phyloP scores from a whole-genome alignment of 2,113 vertebrate species.

The Neogobius melanostomus region DNA sequence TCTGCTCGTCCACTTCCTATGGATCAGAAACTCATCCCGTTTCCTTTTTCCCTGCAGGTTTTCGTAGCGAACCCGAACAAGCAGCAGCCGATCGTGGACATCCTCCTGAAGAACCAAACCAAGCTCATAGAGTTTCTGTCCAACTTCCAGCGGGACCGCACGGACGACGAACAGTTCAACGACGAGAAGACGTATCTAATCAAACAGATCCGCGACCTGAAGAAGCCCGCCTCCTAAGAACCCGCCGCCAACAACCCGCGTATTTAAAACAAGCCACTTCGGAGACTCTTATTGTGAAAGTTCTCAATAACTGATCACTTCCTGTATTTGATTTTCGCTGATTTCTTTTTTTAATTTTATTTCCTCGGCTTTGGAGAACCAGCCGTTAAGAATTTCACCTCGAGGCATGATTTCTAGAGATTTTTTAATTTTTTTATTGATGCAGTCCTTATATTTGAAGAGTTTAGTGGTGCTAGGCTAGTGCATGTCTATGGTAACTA shows the following conservation, averaged over 20 bases:
- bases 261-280: conserved; percentile 52
- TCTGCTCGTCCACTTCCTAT: background rate
- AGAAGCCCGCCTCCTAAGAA: conserved; percentile 88
- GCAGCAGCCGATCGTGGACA: conserved; percentile 95
- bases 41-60: conserved; percentile 75
- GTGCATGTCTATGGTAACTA: too few relatives aligned
- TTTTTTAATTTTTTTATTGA: too few relatives aligned
- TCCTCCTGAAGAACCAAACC: conserved; percentile 96
- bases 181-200: conserved; percentile 99
- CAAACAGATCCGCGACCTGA: conserved; percentile 98
- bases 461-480: too few relatives aligned
- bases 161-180: conserved; percentile 95
- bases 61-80: conserved; percentile 96
- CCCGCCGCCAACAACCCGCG: too few relatives aligned
- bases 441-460: background rate
- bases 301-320: conserved; percentile 62
- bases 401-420: background rate
- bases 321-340: conserved; percentile 40
- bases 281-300: conserved; percentile 18
- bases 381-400: conserved; percentile 32
- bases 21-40: background rate
- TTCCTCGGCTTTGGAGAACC: conserved; percentile 53
- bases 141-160: conserved; percentile 96
- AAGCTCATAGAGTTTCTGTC: conserved; percentile 96
- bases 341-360: conserved; percentile 62